Conservation (phyloP, 2,888 invertebrate species). For the Anoncus sp. region DNA sequence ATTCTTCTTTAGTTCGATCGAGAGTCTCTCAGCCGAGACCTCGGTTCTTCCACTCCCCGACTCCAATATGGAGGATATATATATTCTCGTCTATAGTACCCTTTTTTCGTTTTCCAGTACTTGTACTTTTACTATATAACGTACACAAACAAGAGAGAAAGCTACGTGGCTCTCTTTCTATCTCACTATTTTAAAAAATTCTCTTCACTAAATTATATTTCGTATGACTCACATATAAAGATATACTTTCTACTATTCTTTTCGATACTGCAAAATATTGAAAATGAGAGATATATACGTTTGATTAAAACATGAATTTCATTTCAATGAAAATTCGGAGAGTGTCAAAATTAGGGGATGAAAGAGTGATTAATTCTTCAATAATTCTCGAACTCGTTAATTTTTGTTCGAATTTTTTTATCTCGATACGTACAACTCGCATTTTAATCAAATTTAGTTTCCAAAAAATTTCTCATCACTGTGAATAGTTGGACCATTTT, state of each 20-base stretch:
- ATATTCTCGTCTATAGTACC: slow-evolving; percentile 9
- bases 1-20: slow-evolving; percentile 65
- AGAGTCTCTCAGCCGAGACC: slow-evolving; percentile 46
- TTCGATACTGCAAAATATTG: too few relatives aligned
- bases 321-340: too few relatives aligned
- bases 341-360: too few relatives aligned
- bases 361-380: too few relatives aligned
- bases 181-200: slow-evolving; percentile 1
- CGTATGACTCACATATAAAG: slow-evolving; percentile 59
- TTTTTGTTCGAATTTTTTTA: too few relatives aligned
- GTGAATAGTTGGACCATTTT: too few relatives aligned
- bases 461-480: too few relatives aligned
- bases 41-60: slow-evolving; percentile 3
- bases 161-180: slow-evolving; percentile 12
- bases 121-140: slow-evolving; percentile 14
- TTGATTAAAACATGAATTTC: too few relatives aligned
- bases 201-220: slow-evolving; percentile 52
- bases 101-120: slow-evolving; percentile 14
- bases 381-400: too few relatives aligned
- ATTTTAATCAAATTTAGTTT: too few relatives aligned
- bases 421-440: too few relatives aligned
- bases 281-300: too few relatives aligned
- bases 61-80: slow-evolving; percentile 2
- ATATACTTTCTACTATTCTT: slow-evolving; percentile 30
- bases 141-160: slow-evolving; percentile 46